These are phyloP conservation scores for Cinclus cinclus DNA, from an alignment of 2,113 vertebrate genomes.

Conservation along the genomic window DNA sequence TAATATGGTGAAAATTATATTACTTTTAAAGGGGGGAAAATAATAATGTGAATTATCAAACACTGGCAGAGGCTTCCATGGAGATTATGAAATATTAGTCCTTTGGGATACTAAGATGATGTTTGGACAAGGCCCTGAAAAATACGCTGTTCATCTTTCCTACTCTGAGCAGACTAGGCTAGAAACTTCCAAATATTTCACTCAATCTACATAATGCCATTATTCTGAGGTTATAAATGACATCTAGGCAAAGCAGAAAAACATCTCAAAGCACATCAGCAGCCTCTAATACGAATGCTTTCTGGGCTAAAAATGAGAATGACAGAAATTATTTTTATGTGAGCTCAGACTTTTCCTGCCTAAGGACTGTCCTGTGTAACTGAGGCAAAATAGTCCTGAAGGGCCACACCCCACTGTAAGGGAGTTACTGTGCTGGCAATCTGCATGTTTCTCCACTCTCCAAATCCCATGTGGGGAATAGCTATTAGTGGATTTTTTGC, in stretches of 20 bases:
- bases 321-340: neutral
- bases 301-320: neutral
- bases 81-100: neutral
- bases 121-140: neutral
- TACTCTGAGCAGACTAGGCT: neutral
- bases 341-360: neutral
- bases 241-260: neutral
- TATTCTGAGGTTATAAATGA: neutral
- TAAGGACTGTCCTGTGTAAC: neutral
- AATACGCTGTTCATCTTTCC: neutral
- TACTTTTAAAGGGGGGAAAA: neutral
- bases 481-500: neutral
- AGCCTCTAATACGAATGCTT: neutral
- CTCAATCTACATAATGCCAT: neutral
- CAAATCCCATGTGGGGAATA: neutral
- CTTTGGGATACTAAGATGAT: neutral
- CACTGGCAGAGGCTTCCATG: neutral
- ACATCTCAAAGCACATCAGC: neutral
- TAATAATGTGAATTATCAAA: neutral
- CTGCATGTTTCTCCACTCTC: neutral
- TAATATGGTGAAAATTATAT: neutral
- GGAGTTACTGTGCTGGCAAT: neutral
- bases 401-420: neutral
- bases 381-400: neutral
- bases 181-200: neutral